Evolutionary conservation across 1,140 invertebrate genomes (phyloP).

Genomic region (Leptoteleia sp.): DNA sequence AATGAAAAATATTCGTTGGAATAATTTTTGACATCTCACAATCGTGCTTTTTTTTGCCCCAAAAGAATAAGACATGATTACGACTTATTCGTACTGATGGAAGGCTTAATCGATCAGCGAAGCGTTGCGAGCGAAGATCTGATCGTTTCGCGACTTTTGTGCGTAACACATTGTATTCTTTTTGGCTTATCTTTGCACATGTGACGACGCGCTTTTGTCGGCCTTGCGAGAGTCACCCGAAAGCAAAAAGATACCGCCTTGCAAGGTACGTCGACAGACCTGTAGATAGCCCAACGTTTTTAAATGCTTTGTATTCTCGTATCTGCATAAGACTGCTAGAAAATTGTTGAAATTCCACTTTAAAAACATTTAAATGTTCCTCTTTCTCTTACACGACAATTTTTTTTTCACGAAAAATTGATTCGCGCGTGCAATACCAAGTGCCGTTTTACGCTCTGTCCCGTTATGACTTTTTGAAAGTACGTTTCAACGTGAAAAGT

Average conservation of each 20-base stretch:
- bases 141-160: conserved; percentile 58
- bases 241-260: conserved; percentile 28
- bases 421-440: no score
- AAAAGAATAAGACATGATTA: conserved; percentile 9
- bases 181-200: conserved; percentile 46
- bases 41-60: conserved; percentile 10
- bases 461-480: no score
- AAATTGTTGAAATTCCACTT: neutral
- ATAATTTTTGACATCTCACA: conserved; percentile 2
- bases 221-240: conserved; percentile 21
- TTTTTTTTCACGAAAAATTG: no score
- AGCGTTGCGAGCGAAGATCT: conserved; percentile 64
- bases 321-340: no score
- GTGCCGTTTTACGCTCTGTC: no score
- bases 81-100: neutral
- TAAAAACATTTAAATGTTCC: no score
- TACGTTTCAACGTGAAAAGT: no score
- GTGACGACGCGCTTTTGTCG: conserved; percentile 60
- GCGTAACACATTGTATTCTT: conserved; percentile 50
- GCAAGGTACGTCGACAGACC: conserved; percentile 4
- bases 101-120: conserved; percentile 60
- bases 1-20: no score
- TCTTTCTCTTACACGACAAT: no score
- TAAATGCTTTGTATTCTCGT: conserved; percentile 38
- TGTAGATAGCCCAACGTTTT: conserved; percentile 14